A percentile compares a stretch with the other conserved stretches of the same genome.
Conservation (phyloP, 1,140 invertebrate species). For the Chironomus tepperi region DNA sequence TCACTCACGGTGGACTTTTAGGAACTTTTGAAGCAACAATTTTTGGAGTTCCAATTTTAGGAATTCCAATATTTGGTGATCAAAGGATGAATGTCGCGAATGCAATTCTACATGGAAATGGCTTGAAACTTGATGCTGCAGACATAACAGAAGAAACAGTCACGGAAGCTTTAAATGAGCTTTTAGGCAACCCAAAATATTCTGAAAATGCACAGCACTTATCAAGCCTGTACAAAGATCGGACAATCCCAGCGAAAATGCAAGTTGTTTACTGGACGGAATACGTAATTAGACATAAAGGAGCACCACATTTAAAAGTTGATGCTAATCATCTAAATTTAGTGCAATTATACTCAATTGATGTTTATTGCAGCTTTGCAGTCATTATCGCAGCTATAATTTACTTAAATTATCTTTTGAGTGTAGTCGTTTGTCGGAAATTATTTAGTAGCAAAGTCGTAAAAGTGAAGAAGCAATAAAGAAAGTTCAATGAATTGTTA, state of each 20-base stretch:
- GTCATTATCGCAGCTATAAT: neutral
- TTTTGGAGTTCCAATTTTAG: constrained; percentile 59
- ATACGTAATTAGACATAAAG: constrained; percentile 36
- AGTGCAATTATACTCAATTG: constrained; percentile 47
- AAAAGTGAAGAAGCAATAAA: neutral
- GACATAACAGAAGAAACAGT: constrained; percentile 31
- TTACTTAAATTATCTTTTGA: neutral
- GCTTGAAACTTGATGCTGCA: constrained; percentile 35
- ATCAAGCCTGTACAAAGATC: constrained; percentile 36
- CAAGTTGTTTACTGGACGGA: constrained; percentile 35
- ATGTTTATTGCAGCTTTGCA: constrained; percentile 39
- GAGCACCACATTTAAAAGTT: constrained; percentile 37
- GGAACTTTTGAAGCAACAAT: constrained; percentile 61
- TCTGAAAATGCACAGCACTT: constrained; percentile 27
- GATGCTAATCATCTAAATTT: constrained; percentile 42
- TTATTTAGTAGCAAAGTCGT: neutral
- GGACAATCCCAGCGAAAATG: constrained; percentile 35
- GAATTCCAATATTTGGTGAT: constrained; percentile 57
- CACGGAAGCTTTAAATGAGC: constrained; percentile 24
- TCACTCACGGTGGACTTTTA: constrained; percentile 61
- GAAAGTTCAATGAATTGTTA: neutral
- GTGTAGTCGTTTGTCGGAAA: neutral
- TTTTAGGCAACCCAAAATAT: constrained; percentile 28
- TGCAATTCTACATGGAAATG: constrained; percentile 41
- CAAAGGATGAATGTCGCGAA: constrained; percentile 49